These are phyloP conservation scores for Patiria miniata DNA, from an alignment of 35 echinoderm and acorn worm species.

Conservation along the genomic window DNA sequence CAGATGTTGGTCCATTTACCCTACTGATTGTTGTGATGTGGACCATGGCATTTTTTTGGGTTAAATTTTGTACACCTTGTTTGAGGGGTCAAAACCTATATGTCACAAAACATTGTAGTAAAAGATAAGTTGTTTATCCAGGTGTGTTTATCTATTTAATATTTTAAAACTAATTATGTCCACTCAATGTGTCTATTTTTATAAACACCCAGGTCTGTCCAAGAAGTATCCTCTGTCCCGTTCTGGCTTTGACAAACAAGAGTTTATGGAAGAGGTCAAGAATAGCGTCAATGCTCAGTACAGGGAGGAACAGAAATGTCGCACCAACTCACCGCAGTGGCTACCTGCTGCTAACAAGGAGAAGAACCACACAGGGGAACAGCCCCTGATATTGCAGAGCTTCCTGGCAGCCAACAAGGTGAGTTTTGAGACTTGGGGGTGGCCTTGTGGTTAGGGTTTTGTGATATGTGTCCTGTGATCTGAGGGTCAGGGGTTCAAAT, in stretches of 20 bases:
- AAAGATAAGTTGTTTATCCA: too few relatives aligned
- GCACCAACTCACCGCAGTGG: conserved; percentile 69
- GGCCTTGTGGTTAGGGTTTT: too few relatives aligned
- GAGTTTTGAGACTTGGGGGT: not conserved
- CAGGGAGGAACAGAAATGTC: conserved; percentile 51
- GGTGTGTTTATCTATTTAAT: too few relatives aligned
- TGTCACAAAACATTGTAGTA: too few relatives aligned
- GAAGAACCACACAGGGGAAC: conserved; percentile 86
- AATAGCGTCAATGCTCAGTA: conserved; percentile 46
- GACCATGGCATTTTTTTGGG: too few relatives aligned
- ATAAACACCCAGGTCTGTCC: conserved; percentile 47
- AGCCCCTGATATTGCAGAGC: conserved; percentile 83
- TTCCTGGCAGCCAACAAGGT: conserved; percentile 91
- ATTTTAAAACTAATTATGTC: not conserved
- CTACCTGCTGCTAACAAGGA: conserved; percentile 63
- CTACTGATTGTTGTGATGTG: too few relatives aligned
- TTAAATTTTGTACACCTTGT: too few relatives aligned
- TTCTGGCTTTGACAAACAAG: conserved; percentile 77
- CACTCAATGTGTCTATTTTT: not conserved
- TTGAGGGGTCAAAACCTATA: too few relatives aligned
- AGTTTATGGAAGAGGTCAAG: conserved; percentile 76
- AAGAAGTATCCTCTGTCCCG: conserved; percentile 72
- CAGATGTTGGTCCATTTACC: too few relatives aligned
- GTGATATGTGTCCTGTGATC: too few relatives aligned
- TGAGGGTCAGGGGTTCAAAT: too few relatives aligned